A percentile compares a stretch with the other conserved stretches of the same genome.
These are phyloP conservation scores for Eumerus sabulonum DNA, from an alignment of 2,888 invertebrate species.

Conservation along the genomic window DNA sequence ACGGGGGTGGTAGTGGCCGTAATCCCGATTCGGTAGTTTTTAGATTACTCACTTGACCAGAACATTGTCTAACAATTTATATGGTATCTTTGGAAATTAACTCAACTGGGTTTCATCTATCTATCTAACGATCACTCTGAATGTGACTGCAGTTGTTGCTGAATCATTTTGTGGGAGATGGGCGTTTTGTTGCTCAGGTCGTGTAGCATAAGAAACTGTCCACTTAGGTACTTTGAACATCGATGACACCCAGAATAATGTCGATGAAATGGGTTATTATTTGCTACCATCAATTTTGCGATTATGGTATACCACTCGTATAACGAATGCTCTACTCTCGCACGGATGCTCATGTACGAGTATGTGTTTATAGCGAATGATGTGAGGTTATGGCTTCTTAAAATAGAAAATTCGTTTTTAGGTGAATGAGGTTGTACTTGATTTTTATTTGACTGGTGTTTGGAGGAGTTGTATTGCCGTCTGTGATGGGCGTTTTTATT, in stretches of 20 bases:
- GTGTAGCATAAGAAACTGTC: conserved; percentile 55
- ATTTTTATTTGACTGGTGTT: neutral
- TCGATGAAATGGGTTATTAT: conserved; percentile 66
- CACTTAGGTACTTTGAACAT: conserved; percentile 57
- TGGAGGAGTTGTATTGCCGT: too few species aligned
- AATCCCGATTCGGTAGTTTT: conserved; percentile 58
- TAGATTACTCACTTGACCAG: conserved; percentile 61
- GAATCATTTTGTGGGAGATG: too few species aligned
- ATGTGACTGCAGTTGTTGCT: too few species aligned
- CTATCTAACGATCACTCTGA: too few species aligned
- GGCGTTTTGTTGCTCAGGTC: conserved; percentile 37
- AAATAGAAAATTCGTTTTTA: conserved; percentile 1
- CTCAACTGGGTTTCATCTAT: conserved; percentile 56
- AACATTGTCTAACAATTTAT: conserved; percentile 62
- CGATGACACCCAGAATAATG: conserved; percentile 64
- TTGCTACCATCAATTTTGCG: conserved; percentile 61
- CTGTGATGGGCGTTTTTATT: too few species aligned
- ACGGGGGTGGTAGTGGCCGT: conserved; percentile 28
- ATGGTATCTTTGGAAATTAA: conserved; percentile 68
- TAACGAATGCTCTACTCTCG: too few species aligned
- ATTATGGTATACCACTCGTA: conserved; percentile 44
- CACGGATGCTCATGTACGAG: too few species aligned
- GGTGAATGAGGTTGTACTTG: neutral
- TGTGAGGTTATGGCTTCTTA: conserved; percentile 1
- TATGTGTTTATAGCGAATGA: neutral